phyloP scores from a whole-genome alignment of 2,888 invertebrate species.

The Aethes cnicana region DNA sequence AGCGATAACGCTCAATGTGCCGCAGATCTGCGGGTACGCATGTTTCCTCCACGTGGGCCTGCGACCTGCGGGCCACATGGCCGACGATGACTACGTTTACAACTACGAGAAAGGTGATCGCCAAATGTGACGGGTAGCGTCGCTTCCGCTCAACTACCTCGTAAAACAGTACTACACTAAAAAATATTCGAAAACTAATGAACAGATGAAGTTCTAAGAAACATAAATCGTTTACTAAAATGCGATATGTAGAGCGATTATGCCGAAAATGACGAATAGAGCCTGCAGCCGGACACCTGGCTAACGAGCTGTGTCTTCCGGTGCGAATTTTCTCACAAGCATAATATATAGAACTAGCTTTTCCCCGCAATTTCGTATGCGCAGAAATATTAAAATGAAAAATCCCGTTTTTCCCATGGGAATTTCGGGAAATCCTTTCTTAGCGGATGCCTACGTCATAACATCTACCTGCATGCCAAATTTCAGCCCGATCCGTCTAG shows the following conservation, averaged over 20 bases:
- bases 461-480: too few species aligned
- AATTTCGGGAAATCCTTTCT: too few species aligned
- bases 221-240: slow-evolving; percentile 33
- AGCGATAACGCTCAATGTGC: slow-evolving; percentile 56
- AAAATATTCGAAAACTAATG: slow-evolving; percentile 10
- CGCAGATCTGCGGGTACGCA: slow-evolving; percentile 67
- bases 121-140: slow-evolving; percentile 49
- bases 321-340: slow-evolving; percentile 11
- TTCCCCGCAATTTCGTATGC: too few species aligned
- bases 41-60: slow-evolving; percentile 66
- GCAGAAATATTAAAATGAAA: too few species aligned
- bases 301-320: slow-evolving; percentile 23
- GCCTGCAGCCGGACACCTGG: slow-evolving; percentile 50
- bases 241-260: slow-evolving; percentile 39
- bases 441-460: too few species aligned
- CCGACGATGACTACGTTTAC: slow-evolving; percentile 70
- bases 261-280: slow-evolving; percentile 48
- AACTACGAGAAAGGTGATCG: slow-evolving; percentile 74
- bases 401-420: too few species aligned
- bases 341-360: not conserved
- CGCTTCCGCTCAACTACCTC: slow-evolving; percentile 52
- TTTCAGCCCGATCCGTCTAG: too few species aligned
- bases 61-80: slow-evolving; percentile 57
- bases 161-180: slow-evolving; percentile 29
- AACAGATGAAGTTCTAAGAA: slow-evolving; percentile 21